Percentiles rank a stretch among this genome's conserved stretches.
Conservation (phyloP, 2,797 vertebrate genomes). For the Labeo calbasu region DNA sequence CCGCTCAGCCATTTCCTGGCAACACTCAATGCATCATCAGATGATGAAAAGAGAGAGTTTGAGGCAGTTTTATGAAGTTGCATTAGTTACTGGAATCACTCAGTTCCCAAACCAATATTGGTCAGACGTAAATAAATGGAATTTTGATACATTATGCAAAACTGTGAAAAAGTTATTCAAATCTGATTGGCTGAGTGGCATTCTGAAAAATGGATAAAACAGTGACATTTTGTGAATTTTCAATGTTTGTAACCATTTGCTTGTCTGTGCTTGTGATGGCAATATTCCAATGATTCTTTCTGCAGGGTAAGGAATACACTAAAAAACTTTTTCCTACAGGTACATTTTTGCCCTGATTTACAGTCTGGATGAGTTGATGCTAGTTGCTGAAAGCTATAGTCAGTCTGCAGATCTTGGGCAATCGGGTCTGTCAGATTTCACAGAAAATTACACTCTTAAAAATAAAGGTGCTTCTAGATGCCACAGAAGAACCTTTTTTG, state of each 20-base stretch:
- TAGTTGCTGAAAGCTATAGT: not conserved
- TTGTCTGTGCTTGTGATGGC: not conserved
- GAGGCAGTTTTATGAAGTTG: not conserved
- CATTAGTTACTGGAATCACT: not conserved
- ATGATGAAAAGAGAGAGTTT: not conserved
- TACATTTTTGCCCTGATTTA: not conserved
- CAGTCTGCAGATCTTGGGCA: not conserved
- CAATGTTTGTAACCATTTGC: not conserved
- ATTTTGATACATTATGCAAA: not conserved
- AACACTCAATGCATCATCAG: slow-evolving; percentile 14
- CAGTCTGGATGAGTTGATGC: not conserved
- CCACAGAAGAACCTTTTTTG: too few species aligned
- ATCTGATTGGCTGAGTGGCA: not conserved
- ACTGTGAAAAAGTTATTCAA: not conserved
- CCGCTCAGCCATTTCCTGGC: not conserved
- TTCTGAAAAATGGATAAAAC: not conserved
- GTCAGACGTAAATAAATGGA: not conserved
- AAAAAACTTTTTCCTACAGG: not conserved
- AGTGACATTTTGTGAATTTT: not conserved
- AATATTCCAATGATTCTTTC: not conserved
- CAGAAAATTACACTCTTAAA: not conserved
- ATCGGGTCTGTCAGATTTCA: not conserved
- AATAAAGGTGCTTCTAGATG: too few species aligned
- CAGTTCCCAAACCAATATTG: not conserved
- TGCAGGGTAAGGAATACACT: not conserved